Evolutionary conservation across 2,888 invertebrate species (phyloP).

Genomic region (Dendrolimus pini): DNA sequence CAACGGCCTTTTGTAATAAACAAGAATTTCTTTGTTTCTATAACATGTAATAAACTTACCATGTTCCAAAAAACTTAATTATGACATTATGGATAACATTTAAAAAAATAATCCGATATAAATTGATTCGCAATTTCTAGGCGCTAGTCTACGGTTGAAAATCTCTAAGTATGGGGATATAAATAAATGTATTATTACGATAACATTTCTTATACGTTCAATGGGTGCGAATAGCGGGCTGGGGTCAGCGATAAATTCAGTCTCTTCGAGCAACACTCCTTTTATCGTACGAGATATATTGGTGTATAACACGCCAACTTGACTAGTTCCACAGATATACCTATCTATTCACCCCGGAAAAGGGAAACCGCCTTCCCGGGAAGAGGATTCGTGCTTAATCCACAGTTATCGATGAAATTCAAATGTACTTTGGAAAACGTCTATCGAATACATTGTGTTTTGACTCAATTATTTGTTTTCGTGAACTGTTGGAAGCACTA

Average conservation of each 20-base stretch:
- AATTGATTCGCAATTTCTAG: no score
- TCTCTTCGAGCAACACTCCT: conserved; percentile 18
- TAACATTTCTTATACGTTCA: conserved; percentile 8
- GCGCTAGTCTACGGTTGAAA: not conserved
- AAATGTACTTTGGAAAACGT: no score
- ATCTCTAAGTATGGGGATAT: conserved; percentile 4
- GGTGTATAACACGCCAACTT: conserved; percentile 22
- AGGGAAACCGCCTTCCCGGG: conserved; percentile 4
- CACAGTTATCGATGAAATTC: not conserved
- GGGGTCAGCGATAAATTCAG: conserved; percentile 26
- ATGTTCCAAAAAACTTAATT: no score
- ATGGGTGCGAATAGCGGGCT: conserved; percentile 19
- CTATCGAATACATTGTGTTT: no score
- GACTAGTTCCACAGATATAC: conserved; percentile 12
- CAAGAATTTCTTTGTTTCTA: no score
- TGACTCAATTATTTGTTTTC: no score
- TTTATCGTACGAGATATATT: conserved; percentile 22
- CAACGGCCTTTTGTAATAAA: no score
- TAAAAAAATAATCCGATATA: no score
- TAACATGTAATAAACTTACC: no score
- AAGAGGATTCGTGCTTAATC: conserved; percentile 6
- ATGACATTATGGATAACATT: no score
- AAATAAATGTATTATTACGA: conserved; percentile 11
- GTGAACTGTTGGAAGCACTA: no score
- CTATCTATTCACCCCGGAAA: conserved; percentile 16